phyloP scores from a whole-genome alignment of 2,888 invertebrate species.

The Anorthoa munda region DNA sequence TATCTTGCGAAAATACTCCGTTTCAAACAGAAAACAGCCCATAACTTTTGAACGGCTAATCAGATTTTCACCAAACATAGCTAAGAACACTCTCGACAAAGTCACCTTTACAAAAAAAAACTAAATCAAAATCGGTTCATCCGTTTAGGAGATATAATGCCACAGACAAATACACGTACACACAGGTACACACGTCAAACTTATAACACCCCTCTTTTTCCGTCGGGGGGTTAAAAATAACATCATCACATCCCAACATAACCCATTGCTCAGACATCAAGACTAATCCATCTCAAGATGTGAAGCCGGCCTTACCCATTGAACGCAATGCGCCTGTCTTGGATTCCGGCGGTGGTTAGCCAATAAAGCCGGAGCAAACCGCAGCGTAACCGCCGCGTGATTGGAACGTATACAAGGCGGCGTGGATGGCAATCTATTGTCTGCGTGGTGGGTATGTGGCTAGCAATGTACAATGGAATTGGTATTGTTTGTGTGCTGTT shows the following conservation, averaged over 20 bases:
- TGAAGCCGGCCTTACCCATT: background rate
- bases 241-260: background rate
- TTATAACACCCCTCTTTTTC: no score
- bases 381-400: slow-evolving; percentile 48
- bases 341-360: slow-evolving; percentile 45
- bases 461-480: slow-evolving; percentile 39
- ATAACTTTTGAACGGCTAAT: no score
- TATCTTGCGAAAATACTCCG: no score
- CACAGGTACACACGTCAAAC: no score
- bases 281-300: background rate
- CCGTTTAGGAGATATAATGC: no score
- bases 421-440: slow-evolving; percentile 33
- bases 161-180: no score
- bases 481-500: slow-evolving; percentile 7
- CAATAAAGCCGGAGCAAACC: slow-evolving; percentile 35
- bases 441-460: slow-evolving; percentile 11
- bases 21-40: no score
- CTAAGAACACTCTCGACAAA: no score
- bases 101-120: no score
- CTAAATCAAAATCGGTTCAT: no score
- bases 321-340: slow-evolving; percentile 16
- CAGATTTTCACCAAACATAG: no score
- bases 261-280: background rate
- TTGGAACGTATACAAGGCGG: slow-evolving; percentile 56
- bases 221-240: no score